Evolutionary conservation across 2,113 vertebrate genomes (phyloP).

Genomic region (Macrotus californicus): DNA sequence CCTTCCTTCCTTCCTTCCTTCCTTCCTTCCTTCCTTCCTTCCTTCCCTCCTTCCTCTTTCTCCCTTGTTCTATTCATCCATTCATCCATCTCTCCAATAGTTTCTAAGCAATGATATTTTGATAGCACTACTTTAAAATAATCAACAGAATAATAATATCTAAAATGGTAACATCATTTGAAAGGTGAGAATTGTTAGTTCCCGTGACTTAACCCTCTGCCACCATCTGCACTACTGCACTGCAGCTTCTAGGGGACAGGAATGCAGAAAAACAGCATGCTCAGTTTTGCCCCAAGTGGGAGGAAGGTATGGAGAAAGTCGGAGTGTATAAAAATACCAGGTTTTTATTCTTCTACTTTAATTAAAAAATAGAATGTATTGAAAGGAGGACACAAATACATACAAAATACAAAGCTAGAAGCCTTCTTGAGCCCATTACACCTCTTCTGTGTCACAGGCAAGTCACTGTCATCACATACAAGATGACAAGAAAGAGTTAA

Average conservation of each 20-base stretch:
- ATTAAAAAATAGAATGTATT: not conserved
- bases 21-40: not conserved
- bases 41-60: not conserved
- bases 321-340: not conserved
- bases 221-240: not conserved
- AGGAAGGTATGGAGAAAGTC: not conserved
- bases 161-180: not conserved
- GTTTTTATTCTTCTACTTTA: constrained; percentile 16
- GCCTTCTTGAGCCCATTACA: not conserved
- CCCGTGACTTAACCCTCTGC: not conserved
- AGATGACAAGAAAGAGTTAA: not conserved
- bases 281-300: not conserved
- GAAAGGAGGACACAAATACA: not conserved
- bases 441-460: not conserved
- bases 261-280: not conserved
- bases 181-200: not conserved
- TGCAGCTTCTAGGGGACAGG: not conserved
- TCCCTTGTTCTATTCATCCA: not conserved
- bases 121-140: not conserved
- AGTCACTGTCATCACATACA: not conserved
- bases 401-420: not conserved
- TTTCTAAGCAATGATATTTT: not conserved
- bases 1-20: not conserved
- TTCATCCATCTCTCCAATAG: not conserved
- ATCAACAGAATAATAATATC: not conserved